Evolutionary conservation across 2,113 vertebrate genomes (phyloP).

Genomic region (Oncorhynchus mykiss): DNA sequence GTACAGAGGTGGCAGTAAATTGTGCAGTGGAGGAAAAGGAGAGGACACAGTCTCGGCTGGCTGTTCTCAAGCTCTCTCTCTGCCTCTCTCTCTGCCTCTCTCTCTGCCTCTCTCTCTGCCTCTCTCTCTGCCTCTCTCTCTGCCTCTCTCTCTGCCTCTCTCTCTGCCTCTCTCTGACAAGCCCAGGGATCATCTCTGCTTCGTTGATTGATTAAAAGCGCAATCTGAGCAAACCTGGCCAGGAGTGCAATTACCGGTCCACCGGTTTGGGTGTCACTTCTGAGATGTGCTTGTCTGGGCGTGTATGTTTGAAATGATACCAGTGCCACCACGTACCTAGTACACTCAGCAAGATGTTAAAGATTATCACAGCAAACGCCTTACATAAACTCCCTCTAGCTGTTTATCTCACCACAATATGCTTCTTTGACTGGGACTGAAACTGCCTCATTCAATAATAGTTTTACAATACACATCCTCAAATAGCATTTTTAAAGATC

Average conservation of each 20-base stretch:
- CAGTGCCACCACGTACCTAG: conserved; percentile 5
- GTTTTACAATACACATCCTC: neutral
- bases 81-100: neutral
- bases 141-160: neutral
- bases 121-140: neutral
- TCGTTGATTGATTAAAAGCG: conserved; percentile 52
- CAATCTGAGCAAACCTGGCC: conserved; percentile 43
- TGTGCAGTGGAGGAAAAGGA: conserved; percentile 25
- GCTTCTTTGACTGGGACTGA: neutral
- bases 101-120: neutral
- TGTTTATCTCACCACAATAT: neutral
- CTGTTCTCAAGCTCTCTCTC: neutral
- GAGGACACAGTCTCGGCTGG: conserved; percentile 9
- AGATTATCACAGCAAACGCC: conserved; percentile 15
- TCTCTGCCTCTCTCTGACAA: neutral
- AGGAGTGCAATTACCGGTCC: conserved; percentile 42
- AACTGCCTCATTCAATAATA: neutral
- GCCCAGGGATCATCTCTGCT: conserved; percentile 31
- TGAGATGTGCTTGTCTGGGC: neutral
- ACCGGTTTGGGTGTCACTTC: conserved; percentile 19
- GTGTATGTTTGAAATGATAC: conserved; percentile 17
- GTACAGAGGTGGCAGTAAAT: conserved; percentile 27
- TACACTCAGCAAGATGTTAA: conserved; percentile 14
- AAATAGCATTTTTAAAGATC: neutral
- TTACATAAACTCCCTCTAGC: conserved; percentile 6